Evolutionary conservation across 2,113 vertebrate genomes (phyloP).

Genomic region (Hippocampus zosterae): DNA sequence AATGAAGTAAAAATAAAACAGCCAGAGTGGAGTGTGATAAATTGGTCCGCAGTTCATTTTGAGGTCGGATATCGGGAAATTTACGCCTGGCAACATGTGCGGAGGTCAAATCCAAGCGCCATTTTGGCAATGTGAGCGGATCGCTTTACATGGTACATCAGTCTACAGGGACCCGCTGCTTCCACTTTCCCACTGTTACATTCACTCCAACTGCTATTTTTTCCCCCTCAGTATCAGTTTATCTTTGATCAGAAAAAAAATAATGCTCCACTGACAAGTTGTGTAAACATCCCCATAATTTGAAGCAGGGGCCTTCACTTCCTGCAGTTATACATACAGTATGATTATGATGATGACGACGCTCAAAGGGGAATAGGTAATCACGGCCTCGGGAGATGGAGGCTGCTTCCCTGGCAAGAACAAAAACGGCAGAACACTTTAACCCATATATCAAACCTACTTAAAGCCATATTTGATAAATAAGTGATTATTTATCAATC

Average conservation of each 20-base stretch:
- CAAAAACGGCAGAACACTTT: conserved; percentile 51
- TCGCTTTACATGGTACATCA: conserved; percentile 80
- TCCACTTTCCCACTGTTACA: conserved; percentile 77
- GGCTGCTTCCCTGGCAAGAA: conserved; percentile 7
- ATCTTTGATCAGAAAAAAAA: conserved; percentile 81
- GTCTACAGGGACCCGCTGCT: conserved; percentile 80
- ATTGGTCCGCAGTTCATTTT: conserved; percentile 65
- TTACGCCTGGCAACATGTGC: conserved; percentile 48
- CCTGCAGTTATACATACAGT: conserved; percentile 78
- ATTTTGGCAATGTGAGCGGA: conserved; percentile 71
- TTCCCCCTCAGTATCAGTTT: conserved; percentile 60
- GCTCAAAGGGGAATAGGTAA: conserved; percentile 67
- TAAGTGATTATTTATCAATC: no score
- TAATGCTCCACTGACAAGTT: conserved; percentile 70
- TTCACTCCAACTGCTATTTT: conserved; percentile 69
- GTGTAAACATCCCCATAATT: conserved; percentile 80
- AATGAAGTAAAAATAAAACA: conserved; percentile 29
- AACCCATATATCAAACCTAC: conserved; percentile 61
- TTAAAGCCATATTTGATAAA: conserved; percentile 69
- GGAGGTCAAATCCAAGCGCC: conserved; percentile 57
- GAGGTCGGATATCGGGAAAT: conserved; percentile 55
- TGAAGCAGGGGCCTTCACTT: conserved; percentile 79
- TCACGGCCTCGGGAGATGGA: conserved; percentile 51
- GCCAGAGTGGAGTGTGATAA: conserved; percentile 38
- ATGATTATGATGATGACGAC: conserved; percentile 55